These are phyloP conservation scores for Simalia tracyae DNA, from an alignment of 2,797 vertebrate species.

Conservation along the genomic window DNA sequence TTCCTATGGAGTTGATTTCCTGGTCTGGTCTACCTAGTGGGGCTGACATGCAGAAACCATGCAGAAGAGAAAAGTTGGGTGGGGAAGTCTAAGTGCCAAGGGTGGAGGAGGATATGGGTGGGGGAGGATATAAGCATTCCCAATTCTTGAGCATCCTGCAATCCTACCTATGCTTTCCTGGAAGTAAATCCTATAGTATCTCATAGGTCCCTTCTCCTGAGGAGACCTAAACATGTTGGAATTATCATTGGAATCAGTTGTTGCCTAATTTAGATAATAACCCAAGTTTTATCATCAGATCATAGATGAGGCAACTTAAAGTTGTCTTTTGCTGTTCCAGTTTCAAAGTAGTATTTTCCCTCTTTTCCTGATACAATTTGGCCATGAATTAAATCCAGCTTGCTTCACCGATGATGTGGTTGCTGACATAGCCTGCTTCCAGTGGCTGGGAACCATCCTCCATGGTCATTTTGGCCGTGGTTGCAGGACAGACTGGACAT, in stretches of 20 bases:
- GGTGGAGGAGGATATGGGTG: too few relatives aligned
- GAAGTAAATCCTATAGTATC: neutral
- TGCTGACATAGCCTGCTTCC: too few relatives aligned
- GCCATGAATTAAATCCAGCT: too few relatives aligned
- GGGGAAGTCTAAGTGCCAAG: neutral
- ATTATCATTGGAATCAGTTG: neutral
- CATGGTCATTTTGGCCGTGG: too few relatives aligned
- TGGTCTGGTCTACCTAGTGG: neutral
- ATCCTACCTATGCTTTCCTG: neutral
- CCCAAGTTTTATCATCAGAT: neutral
- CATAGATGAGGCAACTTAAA: neutral
- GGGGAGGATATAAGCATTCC: neutral
- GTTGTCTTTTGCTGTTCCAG: neutral
- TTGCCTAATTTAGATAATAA: neutral
- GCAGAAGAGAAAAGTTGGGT: neutral
- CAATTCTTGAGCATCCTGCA: neutral
- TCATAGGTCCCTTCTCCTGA: neutral
- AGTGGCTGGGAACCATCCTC: too few relatives aligned
- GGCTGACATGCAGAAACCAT: neutral
- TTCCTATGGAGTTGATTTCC: neutral
- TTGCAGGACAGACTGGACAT: too few relatives aligned
- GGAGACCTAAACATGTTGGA: neutral
- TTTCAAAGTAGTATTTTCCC: neutral
- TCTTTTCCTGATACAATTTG: neutral
- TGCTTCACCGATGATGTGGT: too few relatives aligned